Conservation (phyloP, 2,888 invertebrate genomes). For the Cephus sareptanus region DNA sequence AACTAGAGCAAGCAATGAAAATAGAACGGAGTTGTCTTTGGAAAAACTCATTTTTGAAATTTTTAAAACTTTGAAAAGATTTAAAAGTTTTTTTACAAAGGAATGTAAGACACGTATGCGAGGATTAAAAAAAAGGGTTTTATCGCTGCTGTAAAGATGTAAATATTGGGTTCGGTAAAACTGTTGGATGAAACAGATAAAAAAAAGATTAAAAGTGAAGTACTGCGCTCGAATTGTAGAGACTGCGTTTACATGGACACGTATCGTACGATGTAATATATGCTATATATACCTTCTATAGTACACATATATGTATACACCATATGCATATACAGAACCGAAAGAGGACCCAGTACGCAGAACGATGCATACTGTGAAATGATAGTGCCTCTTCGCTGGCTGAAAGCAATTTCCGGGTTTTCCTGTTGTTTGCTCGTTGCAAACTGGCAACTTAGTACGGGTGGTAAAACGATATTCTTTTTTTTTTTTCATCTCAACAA, state of each 20-base stretch:
- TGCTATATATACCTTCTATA: neutral
- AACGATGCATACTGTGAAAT: constrained; percentile 18
- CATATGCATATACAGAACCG: neutral
- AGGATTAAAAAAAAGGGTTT: neutral
- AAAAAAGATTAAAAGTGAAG: neutral
- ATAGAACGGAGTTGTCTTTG: neutral
- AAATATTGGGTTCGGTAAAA: neutral
- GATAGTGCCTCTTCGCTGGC: constrained; percentile 31
- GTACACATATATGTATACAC: neutral
- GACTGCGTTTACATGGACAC: neutral
- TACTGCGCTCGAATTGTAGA: neutral
- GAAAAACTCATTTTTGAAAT: neutral
- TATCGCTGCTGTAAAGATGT: neutral
- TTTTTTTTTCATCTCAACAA: neutral
- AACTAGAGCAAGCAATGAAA: too few relatives aligned
- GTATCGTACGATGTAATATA: neutral
- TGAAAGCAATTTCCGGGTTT: constrained; percentile 45
- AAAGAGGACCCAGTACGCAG: constrained; percentile 14
- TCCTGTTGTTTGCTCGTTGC: constrained; percentile 10
- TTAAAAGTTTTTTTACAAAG: neutral
- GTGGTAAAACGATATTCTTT: neutral
- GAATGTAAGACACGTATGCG: neutral
- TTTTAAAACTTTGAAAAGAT: neutral
- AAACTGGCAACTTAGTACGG: neutral
- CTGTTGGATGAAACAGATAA: neutral